Conservation (phyloP, 1,140 invertebrate genomes). For the Drosophila navojoa region DNA sequence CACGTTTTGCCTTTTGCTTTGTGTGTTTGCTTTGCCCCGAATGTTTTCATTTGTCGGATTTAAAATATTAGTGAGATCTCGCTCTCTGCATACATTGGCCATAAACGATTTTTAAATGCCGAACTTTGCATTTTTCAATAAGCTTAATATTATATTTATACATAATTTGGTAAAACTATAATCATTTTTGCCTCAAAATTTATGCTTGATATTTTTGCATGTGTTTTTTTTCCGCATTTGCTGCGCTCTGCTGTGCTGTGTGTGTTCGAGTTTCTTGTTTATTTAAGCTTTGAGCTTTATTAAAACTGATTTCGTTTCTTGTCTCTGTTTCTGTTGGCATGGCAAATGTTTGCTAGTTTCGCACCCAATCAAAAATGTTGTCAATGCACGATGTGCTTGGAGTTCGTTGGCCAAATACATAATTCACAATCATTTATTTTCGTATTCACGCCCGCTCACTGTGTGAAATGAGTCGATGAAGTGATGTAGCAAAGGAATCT, state of each 20-base stretch:
- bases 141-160: too few species aligned
- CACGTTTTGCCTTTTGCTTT: too few species aligned
- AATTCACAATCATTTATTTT: neutral
- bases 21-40: too few species aligned
- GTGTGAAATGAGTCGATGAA: too few species aligned
- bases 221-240: neutral
- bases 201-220: neutral
- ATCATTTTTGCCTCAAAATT: neutral
- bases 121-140: too few species aligned
- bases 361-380: constrained; percentile 28
- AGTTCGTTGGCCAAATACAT: neutral
- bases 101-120: too few species aligned
- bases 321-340: neutral
- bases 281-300: neutral
- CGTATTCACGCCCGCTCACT: too few species aligned
- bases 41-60: too few species aligned
- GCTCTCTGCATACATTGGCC: too few species aligned
- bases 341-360: constrained; percentile 20
- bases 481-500: too few species aligned
- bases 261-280: neutral
- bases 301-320: neutral
- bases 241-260: neutral
- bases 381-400: neutral
- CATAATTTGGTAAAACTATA: too few species aligned
- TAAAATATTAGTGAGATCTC: too few species aligned